Conservation (phyloP, 2,888 invertebrate genomes). For the Stenodera caucasica region DNA sequence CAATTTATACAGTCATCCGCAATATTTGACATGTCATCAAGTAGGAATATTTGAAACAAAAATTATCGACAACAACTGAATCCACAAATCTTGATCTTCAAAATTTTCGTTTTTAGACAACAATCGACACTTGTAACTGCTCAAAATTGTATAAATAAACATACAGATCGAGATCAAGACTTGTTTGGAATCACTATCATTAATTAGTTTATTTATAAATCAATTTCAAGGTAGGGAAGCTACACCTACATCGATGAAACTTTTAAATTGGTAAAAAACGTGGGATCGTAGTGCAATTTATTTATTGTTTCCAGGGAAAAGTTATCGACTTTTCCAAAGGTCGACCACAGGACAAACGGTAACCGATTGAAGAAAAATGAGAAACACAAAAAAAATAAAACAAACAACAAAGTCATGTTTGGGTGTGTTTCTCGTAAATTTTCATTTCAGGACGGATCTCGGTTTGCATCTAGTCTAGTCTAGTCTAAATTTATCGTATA, state of each 20-base stretch:
- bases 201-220: no score
- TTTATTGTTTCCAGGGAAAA: not conserved
- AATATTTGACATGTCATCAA: no score
- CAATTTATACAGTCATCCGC: no score
- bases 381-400: no score
- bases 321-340: not conserved
- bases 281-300: not conserved
- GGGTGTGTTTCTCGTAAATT: constrained; percentile 6
- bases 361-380: not conserved
- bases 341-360: not conserved
- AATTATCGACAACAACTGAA: no score
- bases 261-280: constrained; percentile 7
- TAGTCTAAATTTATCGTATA: not conserved
- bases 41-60: no score
- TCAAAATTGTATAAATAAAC: no score
- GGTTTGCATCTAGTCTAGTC: not conserved
- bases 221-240: not conserved
- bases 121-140: no score
- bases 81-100: no score
- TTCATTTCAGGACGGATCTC: not conserved
- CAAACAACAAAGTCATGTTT: not conserved
- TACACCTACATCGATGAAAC: not conserved
- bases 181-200: no score
- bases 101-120: no score
- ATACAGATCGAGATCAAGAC: no score